phyloP scores from a whole-genome alignment of 2,888 invertebrate species.

The Cristatella mucedo region DNA sequence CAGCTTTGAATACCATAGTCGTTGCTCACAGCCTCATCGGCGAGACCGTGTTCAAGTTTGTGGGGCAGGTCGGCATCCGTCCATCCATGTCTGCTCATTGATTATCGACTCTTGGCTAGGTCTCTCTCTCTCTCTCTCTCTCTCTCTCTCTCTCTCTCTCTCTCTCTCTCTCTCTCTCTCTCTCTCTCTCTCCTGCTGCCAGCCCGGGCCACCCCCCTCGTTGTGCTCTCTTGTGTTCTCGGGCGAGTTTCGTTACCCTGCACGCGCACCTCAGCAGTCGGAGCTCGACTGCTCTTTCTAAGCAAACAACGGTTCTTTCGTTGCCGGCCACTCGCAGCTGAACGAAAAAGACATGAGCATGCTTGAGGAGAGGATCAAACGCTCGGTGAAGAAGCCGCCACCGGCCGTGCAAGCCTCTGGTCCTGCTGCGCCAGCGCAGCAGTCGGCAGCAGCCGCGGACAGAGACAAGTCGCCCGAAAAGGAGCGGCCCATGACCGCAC shows the following conservation, averaged over 20 bases:
- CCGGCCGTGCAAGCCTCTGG: not conserved
- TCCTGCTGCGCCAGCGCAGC: not conserved
- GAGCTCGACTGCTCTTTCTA: too few relatives aligned
- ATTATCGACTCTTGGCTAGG: too few relatives aligned
- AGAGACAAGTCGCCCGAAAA: not conserved
- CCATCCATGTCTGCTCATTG: not conserved
- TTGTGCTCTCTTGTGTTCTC: too few relatives aligned
- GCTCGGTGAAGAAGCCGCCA: slow-evolving; percentile 40
- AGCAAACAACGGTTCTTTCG: too few relatives aligned
- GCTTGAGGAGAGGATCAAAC: slow-evolving; percentile 85
- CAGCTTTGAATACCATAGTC: slow-evolving; percentile 82
- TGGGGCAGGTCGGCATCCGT: slow-evolving; percentile 55
- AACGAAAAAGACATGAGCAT: slow-evolving; percentile 85
- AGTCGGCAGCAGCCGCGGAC: slow-evolving; percentile 1
- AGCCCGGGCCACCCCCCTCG: too few relatives aligned
- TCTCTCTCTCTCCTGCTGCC: too few relatives aligned
- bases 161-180: too few relatives aligned
- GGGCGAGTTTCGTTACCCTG: too few relatives aligned
- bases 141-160: too few relatives aligned
- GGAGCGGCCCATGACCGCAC: slow-evolving; percentile 3
- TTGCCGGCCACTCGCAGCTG: slow-evolving; percentile 44
- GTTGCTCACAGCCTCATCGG: slow-evolving; percentile 76
- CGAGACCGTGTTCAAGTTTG: slow-evolving; percentile 73
- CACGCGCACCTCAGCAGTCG: too few relatives aligned
- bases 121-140: too few relatives aligned